A percentile compares a stretch with the other conserved stretches of the same genome.
phyloP scores from a whole-genome alignment of 2,113 vertebrate genomes.

The Pseudolaguvia tuberculata region DNA sequence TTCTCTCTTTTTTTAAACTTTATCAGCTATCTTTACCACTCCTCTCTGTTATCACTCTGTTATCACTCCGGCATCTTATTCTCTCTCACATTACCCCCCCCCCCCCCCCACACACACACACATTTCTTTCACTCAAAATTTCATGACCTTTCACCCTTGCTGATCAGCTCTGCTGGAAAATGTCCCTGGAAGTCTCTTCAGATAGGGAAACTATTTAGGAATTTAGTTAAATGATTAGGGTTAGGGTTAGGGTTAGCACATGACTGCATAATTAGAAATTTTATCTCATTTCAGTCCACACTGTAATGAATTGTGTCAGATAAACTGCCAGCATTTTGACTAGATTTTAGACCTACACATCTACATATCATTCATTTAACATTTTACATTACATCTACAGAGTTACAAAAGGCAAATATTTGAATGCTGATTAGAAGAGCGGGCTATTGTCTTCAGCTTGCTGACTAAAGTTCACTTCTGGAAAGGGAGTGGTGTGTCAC shows the following conservation, averaged over 20 bases:
- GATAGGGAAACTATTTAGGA: no score
- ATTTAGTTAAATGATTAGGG: no score
- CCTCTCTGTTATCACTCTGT: conserved; percentile 16
- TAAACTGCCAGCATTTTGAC: neutral
- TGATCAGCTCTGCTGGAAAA: neutral
- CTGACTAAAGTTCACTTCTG: conserved; percentile 15
- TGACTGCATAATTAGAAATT: neutral
- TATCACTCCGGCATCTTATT: neutral
- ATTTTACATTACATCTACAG: neutral
- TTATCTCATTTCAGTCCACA: neutral
- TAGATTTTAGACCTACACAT: neutral
- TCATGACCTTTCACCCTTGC: conserved; percentile 4
- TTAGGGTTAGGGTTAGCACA: no score
- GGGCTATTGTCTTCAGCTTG: conserved; percentile 13
- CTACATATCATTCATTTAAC: neutral
- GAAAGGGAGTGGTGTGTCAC: conserved; percentile 34
- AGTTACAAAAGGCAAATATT: neutral
- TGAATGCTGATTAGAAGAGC: neutral
- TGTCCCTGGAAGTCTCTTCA: conserved; percentile 11
- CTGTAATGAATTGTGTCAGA: neutral
- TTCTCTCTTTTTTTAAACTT: neutral
- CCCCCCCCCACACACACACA: no score
- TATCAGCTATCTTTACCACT: neutral
- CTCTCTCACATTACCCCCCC: conserved; percentile 12
- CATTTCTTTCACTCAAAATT: neutral